Evolutionary conservation across 2,113 vertebrate genomes (phyloP).

Genomic region (Sakesphorus luctuosus): DNA sequence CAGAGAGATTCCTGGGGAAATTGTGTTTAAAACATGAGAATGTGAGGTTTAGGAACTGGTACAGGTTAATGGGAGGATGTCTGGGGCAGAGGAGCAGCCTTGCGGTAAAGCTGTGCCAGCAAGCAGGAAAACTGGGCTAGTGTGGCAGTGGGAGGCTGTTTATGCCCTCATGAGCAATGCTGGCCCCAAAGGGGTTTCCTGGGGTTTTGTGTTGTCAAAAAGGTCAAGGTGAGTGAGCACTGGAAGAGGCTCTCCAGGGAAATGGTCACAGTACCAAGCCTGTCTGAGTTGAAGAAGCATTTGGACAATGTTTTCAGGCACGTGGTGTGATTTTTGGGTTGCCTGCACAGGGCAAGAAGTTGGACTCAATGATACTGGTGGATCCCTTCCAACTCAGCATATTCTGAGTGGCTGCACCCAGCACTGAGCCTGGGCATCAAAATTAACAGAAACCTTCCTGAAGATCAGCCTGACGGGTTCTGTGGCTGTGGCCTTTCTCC

Average conservation of each 20-base stretch:
- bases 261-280: too few species aligned
- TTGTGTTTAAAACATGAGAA: neutral
- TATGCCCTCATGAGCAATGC: neutral
- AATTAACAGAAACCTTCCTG: neutral
- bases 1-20: fast-evolving
- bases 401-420: neutral
- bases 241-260: too few species aligned
- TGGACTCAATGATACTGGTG: too few species aligned
- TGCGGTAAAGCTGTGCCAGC: neutral
- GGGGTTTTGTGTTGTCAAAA: too few species aligned
- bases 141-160: neutral
- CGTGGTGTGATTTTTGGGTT: too few species aligned
- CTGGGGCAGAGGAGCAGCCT: neutral
- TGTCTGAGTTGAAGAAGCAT: too few species aligned
- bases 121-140: neutral
- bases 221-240: neutral
- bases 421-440: neutral
- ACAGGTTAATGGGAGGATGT: neutral
- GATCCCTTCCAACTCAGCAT: too few species aligned
- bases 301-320: too few species aligned
- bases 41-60: neutral
- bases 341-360: too few species aligned
- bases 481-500: neutral
- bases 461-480: neutral
- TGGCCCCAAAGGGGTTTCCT: neutral